These are phyloP conservation scores for Aurelia coerulea DNA, from an alignment of 30 jellyfish, hydroid and myxozoan genomes.

Conservation along the genomic window DNA sequence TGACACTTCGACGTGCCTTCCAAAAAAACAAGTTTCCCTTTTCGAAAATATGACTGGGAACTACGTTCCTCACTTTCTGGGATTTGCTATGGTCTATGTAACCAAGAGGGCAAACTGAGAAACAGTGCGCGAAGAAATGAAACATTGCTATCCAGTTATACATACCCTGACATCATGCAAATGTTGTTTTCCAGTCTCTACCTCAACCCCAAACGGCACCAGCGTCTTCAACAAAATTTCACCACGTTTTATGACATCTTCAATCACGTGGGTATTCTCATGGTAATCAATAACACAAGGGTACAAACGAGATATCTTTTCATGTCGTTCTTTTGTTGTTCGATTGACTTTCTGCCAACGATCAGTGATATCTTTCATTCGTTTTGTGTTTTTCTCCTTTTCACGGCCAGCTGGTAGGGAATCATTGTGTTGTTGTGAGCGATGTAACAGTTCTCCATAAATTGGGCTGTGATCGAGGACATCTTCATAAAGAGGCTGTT, in stretches of 20 bases:
- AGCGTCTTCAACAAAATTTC: constrained; percentile 63
- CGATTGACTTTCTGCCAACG: constrained; percentile 80
- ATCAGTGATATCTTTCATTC: constrained; percentile 75
- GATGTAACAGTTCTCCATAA: constrained; percentile 52
- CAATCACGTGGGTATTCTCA: constrained; percentile 53
- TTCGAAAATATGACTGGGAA: no score
- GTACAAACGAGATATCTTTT: constrained; percentile 49
- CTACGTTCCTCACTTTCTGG: no score
- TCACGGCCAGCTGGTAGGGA: constrained; percentile 63
- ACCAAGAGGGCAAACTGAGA: no score
- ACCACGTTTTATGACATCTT: constrained; percentile 70
- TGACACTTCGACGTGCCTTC: no score
- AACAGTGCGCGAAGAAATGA: no score
- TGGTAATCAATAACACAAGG: constrained; percentile 78
- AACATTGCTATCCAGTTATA: no score
- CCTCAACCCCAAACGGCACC: constrained; percentile 77
- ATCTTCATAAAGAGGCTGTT: constrained; percentile 89
- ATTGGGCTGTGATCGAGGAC: constrained; percentile 79
- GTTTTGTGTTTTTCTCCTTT: constrained; percentile 48
- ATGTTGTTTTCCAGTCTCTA: constrained; percentile 43
- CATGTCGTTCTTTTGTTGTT: constrained; percentile 66
- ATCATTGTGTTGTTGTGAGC: constrained; percentile 74
- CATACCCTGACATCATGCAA: constrained; percentile 74
- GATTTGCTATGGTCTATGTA: no score
- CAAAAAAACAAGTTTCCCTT: no score